phyloP scores from a whole-genome alignment of 2,888 invertebrate genomes.

The Cerceris rybyensis region DNA sequence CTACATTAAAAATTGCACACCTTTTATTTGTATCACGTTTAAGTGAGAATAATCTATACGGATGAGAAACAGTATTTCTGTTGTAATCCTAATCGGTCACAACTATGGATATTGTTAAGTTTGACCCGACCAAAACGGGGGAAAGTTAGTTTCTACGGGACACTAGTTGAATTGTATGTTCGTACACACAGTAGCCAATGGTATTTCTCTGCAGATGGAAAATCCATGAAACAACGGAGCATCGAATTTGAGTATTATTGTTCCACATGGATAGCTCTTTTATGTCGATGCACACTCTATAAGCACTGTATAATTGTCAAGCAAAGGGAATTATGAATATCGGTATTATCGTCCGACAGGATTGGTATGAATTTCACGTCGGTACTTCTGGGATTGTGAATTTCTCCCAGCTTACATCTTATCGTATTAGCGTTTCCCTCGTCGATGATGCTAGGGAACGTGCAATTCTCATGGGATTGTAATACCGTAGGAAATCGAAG shows the following conservation, averaged over 20 bases:
- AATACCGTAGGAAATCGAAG: too few relatives aligned
- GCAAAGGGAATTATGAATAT: slow-evolving; percentile 26
- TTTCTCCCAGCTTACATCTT: background rate
- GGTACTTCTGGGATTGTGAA: background rate
- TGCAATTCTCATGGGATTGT: too few relatives aligned
- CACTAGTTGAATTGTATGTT: slow-evolving; percentile 35
- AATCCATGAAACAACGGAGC: slow-evolving; percentile 32
- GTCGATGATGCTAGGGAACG: background rate
- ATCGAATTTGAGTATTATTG: slow-evolving; percentile 16
- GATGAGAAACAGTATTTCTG: background rate
- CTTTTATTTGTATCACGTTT: too few relatives aligned
- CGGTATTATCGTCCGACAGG: background rate
- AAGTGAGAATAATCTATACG: background rate
- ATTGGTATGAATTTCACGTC: slow-evolving; percentile 2
- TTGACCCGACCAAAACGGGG: slow-evolving; percentile 45
- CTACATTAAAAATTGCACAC: too few relatives aligned
- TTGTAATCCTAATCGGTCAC: slow-evolving; percentile 60
- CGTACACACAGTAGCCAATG: slow-evolving; percentile 13
- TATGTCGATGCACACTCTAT: slow-evolving; percentile 7
- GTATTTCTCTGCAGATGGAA: slow-evolving; percentile 26
- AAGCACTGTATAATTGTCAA: slow-evolving; percentile 23
- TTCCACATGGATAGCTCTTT: background rate
- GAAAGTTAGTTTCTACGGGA: slow-evolving; percentile 58
- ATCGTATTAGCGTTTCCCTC: background rate
- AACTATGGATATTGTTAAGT: slow-evolving; percentile 37